phyloP scores from a whole-genome alignment of 2,888 invertebrate species.

The Colostygia pectinataria region DNA sequence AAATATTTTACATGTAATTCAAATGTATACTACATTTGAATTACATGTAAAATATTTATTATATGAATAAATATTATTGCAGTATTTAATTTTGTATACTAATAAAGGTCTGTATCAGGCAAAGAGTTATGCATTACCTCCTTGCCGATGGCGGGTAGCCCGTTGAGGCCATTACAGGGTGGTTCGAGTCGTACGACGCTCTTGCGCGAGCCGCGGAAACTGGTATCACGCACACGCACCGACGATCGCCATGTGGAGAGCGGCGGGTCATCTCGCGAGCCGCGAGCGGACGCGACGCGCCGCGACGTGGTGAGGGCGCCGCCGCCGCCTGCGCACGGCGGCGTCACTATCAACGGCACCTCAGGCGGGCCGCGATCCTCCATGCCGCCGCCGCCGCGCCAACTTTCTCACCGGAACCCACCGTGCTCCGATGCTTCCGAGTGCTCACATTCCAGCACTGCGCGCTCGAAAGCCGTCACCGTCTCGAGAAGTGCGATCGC shows the following conservation, averaged over 20 bases:
- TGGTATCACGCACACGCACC: slow-evolving; percentile 85
- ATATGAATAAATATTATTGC: not conserved
- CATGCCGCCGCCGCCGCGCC: slow-evolving; percentile 82
- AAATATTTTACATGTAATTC: too few relatives aligned
- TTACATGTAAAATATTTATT: too few relatives aligned
- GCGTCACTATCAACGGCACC: slow-evolving; percentile 75
- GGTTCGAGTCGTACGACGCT: slow-evolving; percentile 85
- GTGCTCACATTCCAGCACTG: slow-evolving; percentile 78
- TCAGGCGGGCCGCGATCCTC: slow-evolving; percentile 81
- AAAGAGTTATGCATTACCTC: slow-evolving; percentile 75
- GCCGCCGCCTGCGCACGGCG: slow-evolving; percentile 60
- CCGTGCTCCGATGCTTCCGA: slow-evolving; percentile 72
- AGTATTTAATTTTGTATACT: not conserved
- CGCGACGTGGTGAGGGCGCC: slow-evolving; percentile 71
- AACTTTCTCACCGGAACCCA: slow-evolving; percentile 81
- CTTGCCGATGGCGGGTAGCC: slow-evolving; percentile 81
- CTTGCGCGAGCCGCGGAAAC: slow-evolving; percentile 84
- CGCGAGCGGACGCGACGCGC: slow-evolving; percentile 68
- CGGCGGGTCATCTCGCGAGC: slow-evolving; percentile 69
- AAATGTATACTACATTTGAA: too few relatives aligned
- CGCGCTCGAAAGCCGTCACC: slow-evolving; percentile 72
- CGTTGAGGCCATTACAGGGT: slow-evolving; percentile 85
- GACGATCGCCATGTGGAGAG: slow-evolving; percentile 85
- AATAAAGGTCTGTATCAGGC: slow-evolving; percentile 41
- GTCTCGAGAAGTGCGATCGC: slow-evolving; percentile 75